These are phyloP conservation scores for Cyanoliseus patagonus DNA, from an alignment of 2,113 vertebrate species.

Conservation along the genomic window DNA sequence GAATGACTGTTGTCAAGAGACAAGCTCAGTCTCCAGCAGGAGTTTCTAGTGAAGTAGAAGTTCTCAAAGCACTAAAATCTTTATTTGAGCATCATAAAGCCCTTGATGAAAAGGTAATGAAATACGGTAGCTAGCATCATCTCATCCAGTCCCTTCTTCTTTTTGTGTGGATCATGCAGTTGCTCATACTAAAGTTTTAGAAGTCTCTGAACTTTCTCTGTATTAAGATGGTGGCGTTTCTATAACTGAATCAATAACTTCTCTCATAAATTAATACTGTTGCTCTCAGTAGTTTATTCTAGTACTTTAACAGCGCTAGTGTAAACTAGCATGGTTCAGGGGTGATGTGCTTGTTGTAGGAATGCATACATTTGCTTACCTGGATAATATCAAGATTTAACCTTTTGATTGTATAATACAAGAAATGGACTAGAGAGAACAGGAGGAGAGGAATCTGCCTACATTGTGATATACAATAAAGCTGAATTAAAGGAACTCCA, in stretches of 20 bases:
- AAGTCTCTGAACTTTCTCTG: background rate
- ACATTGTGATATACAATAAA: background rate
- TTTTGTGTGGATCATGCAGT: background rate
- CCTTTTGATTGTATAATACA: background rate
- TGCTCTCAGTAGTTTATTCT: background rate
- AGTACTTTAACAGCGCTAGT: background rate
- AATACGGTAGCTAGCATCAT: background rate
- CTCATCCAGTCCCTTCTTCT: background rate
- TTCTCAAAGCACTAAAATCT: conserved; percentile 98
- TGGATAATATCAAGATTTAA: background rate
- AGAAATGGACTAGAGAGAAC: background rate
- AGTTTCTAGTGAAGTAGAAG: conserved; percentile 97
- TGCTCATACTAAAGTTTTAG: background rate
- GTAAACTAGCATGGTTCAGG: background rate
- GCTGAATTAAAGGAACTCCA: background rate
- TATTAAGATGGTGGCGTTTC: background rate
- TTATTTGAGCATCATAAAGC: conserved; percentile 98
- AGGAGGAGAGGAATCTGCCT: background rate
- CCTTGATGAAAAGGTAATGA: conserved; percentile 92
- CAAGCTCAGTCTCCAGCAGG: conserved; percentile 96
- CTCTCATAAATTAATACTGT: background rate
- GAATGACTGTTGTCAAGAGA: conserved; percentile 97
- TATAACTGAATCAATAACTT: background rate
- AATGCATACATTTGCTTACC: background rate
- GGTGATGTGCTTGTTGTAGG: background rate